Evolutionary conservation across 2,797 vertebrate species (phyloP), one percentile per base, ranked within the genome.

Genomic region (Notolabrus celidotus): DNA sequence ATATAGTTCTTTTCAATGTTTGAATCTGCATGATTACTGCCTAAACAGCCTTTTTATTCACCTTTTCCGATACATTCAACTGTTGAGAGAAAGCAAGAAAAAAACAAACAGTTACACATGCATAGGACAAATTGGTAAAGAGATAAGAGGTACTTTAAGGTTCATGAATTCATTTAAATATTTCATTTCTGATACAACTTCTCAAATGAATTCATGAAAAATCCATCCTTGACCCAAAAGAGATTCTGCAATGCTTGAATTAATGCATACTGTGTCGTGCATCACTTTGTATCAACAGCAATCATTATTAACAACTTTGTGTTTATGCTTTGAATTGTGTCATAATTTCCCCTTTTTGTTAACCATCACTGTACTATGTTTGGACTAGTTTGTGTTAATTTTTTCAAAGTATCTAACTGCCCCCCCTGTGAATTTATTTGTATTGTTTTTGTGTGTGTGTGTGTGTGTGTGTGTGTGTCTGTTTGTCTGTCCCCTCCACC

Each of bases 401-500:
- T 74, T 55, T 85, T 73, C 43, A 47, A n/a, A 38, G 11, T 68
- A 22, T 81, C 47, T 86, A 57, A 87, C 71, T 74, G 14, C 73
- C 65, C 82, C n/a, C 41, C 67, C 53, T 90, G 78, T 91, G 39
- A 80, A 72, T 93, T 95, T 90, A 79, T 90, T 96, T 94, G 93
- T 94, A 39, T 96, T 80, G 71, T 61, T 88, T 29, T 85, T 57
- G 49, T 42, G n/a, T 84, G 42, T 84, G 36, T 88, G n/a, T 74
- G 79, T 50, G 77, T 77, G 64, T 88, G 60, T 90, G 47, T 86
- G 47, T 82, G 41, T 86, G 53, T 92, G 78, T 93, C 51, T 95
- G 93, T 96, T 92, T 92, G 77, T 93, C 51, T 95, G 93, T 96
- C 93, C 95, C 95, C 92, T 94, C 94, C 93, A 94, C 96, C 97